Base-by-base conservation (phyloP, 2,797 vertebrate species). In the Peromyscus melanophrys region DNA sequence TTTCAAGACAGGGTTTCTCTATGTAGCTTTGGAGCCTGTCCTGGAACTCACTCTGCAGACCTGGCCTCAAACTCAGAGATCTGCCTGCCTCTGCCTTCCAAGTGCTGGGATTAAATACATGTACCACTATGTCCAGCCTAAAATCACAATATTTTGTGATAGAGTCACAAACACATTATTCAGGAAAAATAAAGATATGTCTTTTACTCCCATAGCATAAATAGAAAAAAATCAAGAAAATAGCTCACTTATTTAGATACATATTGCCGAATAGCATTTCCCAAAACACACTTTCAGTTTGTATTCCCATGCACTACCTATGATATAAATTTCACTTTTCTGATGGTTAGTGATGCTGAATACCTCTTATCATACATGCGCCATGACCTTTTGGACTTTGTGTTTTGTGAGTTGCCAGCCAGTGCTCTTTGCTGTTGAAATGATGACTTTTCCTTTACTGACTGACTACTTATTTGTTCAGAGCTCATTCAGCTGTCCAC, bases 291-390 rank as follows among this genome's bases (percentile, higher is more conserved):
- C 86, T 92, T 83, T 43, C n/a, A 92, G 69, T 63, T 89, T 94
- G 34, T 90, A 85, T 67, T 92, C 9, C 19, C 11, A 65, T 52
- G 14, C 12, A 91, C 77, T 19, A 0, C 80, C 17, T 49, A 90
- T 52, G 61, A 87, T 34, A 78, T 59, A 52, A 75, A 93, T 88
- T 92, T 43, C 57, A 71, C 78, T 90, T 96, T 93, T 96, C 86
- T 67, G 46, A 94, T 89, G 59, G 57, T 43, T 59, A 83, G 16
- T 73, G 52, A 93, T 61, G 52, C 2, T 84, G 23, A 76, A 55
- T 40, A 77, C 37, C 27, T 83, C 71, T 92, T 86, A 59, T 37
- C n/a, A 76, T 40, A 94, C 29, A 37, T 83, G 78, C 59, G 59
- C 67, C 43, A 40, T 13, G 6, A 89, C 16, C 23, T 93, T 92